Base-by-base conservation (phyloP, 1,140 invertebrate species). In the Penaeus indicus region DNA sequence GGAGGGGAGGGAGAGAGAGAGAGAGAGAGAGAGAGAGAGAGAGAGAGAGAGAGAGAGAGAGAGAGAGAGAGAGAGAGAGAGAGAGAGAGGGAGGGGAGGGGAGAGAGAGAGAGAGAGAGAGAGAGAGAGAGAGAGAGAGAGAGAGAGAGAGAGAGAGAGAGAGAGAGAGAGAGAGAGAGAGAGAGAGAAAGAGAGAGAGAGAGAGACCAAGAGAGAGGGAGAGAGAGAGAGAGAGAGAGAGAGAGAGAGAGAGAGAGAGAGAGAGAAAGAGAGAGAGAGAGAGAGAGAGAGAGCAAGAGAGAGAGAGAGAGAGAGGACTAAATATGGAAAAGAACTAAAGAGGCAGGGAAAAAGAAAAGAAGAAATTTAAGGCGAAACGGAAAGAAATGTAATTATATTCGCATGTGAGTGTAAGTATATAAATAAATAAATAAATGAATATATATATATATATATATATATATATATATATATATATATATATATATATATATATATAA, bases 1-100 rank as follows among this genome's bases (percentile, higher is more conserved):
- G 63, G n/a, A 64, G n/a, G n/a, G n/a, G 63, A 64, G n/a, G 63
- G n/a, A 67, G 63, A 67, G n/a, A 25, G n/a, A 67, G 63, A 67
- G n/a, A 1, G n/a, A 25, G 63, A 67, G n/a, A 67, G n/a, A 67
- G 63, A 67, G n/a, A 67, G 63, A 67, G n/a, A 25, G n/a, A 21
- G n/a, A 21, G 19, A 21, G 19, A 25, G n/a, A 21, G n/a, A 21
- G 19, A 21, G n/a, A 67, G n/a, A 21, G n/a, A 67, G 63, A 67
- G n/a, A 25, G n/a, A 67, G 63, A 67, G n/a, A 25, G n/a, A 67
- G 63, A 67, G n/a, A 25, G n/a, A 67, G n/a, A 67, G n/a, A 25
- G n/a, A 67, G 69, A 67, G n/a, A 25, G n/a, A 67, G n/a, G 3
- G 19, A 25, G 19, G 3, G n/a, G 3, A 3, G 3, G n/a, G 3